Evolutionary conservation across 1,140 invertebrate species (phyloP).

Genomic region (Leucophenga varia): DNA sequence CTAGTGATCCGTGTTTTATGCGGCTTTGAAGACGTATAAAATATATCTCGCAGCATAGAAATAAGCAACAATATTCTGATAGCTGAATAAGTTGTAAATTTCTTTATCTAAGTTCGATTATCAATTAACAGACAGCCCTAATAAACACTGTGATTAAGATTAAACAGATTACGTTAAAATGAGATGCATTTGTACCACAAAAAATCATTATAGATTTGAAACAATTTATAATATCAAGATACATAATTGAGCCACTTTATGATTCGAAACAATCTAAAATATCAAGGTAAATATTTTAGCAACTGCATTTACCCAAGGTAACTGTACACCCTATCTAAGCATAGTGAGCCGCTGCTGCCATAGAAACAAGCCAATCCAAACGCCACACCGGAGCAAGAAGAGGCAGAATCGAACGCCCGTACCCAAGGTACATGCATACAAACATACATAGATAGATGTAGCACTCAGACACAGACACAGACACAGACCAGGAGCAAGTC

Average conservation of each 20-base stretch:
- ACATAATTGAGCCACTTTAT: slow-evolving; percentile 11
- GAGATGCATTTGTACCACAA: too few relatives aligned
- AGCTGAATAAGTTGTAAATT: too few relatives aligned
- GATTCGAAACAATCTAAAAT: not conserved
- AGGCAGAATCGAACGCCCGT: slow-evolving; percentile 1
- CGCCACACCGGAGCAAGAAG: slow-evolving; percentile 20
- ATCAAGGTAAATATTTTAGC: not conserved
- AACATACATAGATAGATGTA: slow-evolving; percentile 11
- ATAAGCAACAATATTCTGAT: too few relatives aligned
- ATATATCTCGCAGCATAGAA: too few relatives aligned
- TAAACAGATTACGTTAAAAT: too few relatives aligned
- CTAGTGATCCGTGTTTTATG: slow-evolving; percentile 34
- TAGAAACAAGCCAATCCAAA: slow-evolving; percentile 24
- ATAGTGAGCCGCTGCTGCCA: slow-evolving; percentile 11
- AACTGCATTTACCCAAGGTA: slow-evolving; percentile 6
- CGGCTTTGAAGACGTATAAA: too few relatives aligned
- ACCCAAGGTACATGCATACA: slow-evolving; percentile 4
- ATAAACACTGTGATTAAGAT: too few relatives aligned
- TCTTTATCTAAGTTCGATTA: too few relatives aligned
- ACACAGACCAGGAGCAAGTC: slow-evolving; percentile 31
- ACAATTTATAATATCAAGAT: not conserved
- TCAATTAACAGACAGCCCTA: too few relatives aligned
- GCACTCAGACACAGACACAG: slow-evolving; percentile 19
- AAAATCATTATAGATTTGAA: too few relatives aligned
- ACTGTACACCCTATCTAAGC: slow-evolving; percentile 16